phyloP scores from a whole-genome alignment of 2,113 vertebrate species.

The Rhizomys pruinosus region DNA sequence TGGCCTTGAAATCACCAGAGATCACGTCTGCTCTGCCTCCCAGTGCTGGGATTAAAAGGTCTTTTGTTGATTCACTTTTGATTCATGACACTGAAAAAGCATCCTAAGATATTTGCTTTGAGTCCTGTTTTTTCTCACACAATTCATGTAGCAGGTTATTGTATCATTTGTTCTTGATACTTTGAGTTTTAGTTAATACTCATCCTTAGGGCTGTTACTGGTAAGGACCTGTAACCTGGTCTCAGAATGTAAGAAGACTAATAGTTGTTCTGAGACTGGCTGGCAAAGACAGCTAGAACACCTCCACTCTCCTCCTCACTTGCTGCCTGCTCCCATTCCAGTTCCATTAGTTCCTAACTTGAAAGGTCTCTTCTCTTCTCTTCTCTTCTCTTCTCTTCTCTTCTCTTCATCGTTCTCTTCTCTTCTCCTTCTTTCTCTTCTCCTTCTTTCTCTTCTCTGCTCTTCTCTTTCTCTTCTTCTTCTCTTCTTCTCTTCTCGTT shows the following conservation, averaged over 20 bases:
- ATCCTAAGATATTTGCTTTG: neutral
- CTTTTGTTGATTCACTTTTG: no score
- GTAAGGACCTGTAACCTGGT: neutral
- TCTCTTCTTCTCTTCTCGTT: no score
- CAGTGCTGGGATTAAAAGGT: neutral
- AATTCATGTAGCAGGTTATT: conserved; percentile 51
- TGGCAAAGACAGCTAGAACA: neutral
- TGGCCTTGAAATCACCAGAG: no score
- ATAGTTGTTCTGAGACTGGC: neutral
- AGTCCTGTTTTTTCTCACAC: neutral
- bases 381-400: no score
- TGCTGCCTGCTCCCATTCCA: neutral
- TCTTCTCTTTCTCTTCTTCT: no score
- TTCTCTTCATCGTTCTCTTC: no score
- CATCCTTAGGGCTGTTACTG: neutral
- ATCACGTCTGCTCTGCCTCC: no score
- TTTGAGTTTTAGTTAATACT: neutral
- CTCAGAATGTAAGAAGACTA: conserved; percentile 3
- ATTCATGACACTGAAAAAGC: neutral
- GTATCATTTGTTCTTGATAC: conserved; percentile 8
- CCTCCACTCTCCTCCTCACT: neutral
- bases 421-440: no score
- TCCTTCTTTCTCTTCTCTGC: no score
- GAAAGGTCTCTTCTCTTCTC: no score
- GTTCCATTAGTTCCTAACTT: conserved; percentile 15